phyloP scores from a whole-genome alignment of 2,888 invertebrate genomes.

The Clistopyga incitator region DNA sequence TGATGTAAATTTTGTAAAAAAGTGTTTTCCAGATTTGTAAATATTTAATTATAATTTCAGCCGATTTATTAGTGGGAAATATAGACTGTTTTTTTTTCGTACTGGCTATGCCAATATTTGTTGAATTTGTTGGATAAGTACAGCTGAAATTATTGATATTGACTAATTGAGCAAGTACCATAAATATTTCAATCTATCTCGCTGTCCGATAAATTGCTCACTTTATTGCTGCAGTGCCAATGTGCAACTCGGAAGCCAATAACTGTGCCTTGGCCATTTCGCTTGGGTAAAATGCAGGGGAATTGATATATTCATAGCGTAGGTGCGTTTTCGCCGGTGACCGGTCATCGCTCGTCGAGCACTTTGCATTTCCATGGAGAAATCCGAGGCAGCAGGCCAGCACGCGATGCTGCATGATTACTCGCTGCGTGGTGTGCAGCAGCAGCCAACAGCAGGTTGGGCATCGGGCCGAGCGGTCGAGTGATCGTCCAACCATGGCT shows the following conservation, averaged over 20 bases:
- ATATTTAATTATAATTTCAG: too few relatives aligned
- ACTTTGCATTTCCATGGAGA: slow-evolving; percentile 76
- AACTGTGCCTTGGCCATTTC: neutral
- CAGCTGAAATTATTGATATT: neutral
- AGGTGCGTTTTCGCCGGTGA: slow-evolving; percentile 50
- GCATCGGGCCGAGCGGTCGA: slow-evolving; percentile 58
- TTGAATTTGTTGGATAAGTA: too few relatives aligned
- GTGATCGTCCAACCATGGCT: slow-evolving; percentile 51
- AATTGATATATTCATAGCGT: slow-evolving; percentile 2
- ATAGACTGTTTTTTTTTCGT: too few relatives aligned
- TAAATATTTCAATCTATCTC: neutral
- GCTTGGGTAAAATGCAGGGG: neutral
- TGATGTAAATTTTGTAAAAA: too few relatives aligned
- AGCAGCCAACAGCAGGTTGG: slow-evolving; percentile 31
- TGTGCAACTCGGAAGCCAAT: neutral
- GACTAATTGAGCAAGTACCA: neutral
- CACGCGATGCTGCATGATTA: slow-evolving; percentile 71
- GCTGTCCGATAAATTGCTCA: neutral
- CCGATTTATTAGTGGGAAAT: too few relatives aligned
- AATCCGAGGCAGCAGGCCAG: slow-evolving; percentile 74
- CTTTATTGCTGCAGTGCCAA: neutral
- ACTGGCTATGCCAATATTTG: too few relatives aligned
- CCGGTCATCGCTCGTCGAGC: slow-evolving; percentile 19
- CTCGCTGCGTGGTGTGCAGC: slow-evolving; percentile 64
- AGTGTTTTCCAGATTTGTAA: too few relatives aligned